Conservation (phyloP, 1,140 invertebrate genomes). For the Tetragnatha versicolor region DNA sequence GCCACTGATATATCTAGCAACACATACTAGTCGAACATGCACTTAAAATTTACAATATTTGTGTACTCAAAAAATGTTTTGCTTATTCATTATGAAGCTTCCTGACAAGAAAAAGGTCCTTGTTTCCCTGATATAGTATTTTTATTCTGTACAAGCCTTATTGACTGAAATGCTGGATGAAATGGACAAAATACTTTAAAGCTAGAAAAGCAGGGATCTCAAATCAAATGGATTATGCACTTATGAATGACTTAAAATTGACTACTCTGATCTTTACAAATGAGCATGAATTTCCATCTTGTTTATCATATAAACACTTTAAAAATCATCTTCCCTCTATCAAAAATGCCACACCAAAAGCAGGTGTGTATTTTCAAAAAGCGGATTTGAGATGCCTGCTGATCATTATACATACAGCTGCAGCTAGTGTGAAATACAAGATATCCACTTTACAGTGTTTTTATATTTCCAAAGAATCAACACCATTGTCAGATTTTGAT, state of each 20-base stretch:
- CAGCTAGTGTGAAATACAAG: constrained; percentile 1
- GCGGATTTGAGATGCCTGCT: background rate
- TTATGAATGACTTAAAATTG: no score
- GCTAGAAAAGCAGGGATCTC: constrained; percentile 35
- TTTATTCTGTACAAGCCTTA: constrained; percentile 32
- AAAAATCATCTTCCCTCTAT: no score
- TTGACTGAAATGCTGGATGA: constrained; percentile 5
- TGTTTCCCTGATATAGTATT: constrained; percentile 35
- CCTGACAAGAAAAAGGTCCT: background rate
- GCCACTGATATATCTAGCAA: background rate
- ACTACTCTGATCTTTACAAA: no score
- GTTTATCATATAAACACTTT: no score
- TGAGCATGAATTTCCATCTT: no score
- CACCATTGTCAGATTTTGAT: constrained; percentile 17
- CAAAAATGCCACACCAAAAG: no score
- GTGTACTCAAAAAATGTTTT: constrained; percentile 4
- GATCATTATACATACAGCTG: background rate
- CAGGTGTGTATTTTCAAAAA: no score
- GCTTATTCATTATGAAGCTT: constrained; percentile 6
- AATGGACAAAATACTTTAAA: constrained; percentile 30
- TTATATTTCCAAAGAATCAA: constrained; percentile 32
- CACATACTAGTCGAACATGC: constrained; percentile 22
- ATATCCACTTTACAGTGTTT: constrained; percentile 18
- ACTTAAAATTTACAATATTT: constrained; percentile 11
- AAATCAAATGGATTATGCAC: no score